Conservation (phyloP, 2,888 invertebrate genomes). For the Portevinia maculata region DNA sequence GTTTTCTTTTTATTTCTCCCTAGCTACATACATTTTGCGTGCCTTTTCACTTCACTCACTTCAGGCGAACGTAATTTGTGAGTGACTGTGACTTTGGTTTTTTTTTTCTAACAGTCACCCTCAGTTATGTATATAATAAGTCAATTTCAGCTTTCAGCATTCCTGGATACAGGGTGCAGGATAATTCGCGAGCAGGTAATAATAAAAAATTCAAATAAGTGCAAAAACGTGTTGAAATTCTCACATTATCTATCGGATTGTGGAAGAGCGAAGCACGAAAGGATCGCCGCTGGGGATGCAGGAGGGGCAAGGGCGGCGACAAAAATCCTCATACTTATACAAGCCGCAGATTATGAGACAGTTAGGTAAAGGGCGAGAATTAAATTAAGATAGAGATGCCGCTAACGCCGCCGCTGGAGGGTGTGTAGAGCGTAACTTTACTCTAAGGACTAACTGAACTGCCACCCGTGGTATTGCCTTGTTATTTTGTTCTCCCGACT, state of each 20-base stretch:
- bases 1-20: conserved; percentile 26
- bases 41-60: not conserved
- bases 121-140: conserved; percentile 21
- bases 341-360: conserved; percentile 7
- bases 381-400: conserved; percentile 33
- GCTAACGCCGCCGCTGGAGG: conserved; percentile 15
- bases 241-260: conserved; percentile 40
- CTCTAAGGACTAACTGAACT: conserved; percentile 20
- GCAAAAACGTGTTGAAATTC: conserved; percentile 68
- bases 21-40: not conserved
- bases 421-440: conserved; percentile 27
- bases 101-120: conserved; percentile 1
- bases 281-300: conserved; percentile 39
- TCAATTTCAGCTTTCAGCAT: conserved; percentile 6
- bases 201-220: conserved; percentile 62
- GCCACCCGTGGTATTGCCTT: not conserved
- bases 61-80: conserved; percentile 38
- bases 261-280: not conserved
- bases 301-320: not conserved
- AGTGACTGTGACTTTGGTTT: conserved; percentile 17
- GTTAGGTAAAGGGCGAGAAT: conserved; percentile 16
- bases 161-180: not conserved
- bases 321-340: conserved; percentile 32
- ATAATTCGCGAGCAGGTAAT: conserved; percentile 37
- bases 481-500: too few relatives aligned